phyloP scores from a whole-genome alignment of 2,888 invertebrate species.

The Agrochola litura region DNA sequence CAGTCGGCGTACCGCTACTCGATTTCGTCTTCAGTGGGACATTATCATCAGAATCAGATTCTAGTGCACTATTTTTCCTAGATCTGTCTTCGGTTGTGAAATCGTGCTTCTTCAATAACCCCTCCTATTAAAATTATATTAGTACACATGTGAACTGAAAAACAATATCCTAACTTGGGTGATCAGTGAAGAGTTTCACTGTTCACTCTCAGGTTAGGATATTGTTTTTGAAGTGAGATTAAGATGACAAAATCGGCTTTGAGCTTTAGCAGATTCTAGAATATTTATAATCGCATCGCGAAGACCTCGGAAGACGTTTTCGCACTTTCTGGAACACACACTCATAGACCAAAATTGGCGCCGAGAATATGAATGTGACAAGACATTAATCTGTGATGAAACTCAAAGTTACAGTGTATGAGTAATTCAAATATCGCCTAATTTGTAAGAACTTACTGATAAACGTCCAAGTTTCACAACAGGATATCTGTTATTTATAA shows the following conservation, averaged over 20 bases:
- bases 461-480: constrained; percentile 88
- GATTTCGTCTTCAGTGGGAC: constrained; percentile 85
- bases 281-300: not conserved
- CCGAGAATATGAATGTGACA: not conserved
- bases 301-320: not conserved
- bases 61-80: constrained; percentile 85
- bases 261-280: not conserved
- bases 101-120: constrained; percentile 87
- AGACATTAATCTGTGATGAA: not conserved
- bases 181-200: not conserved
- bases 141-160: not conserved
- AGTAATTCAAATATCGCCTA: not conserved
- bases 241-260: not conserved
- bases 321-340: not conserved
- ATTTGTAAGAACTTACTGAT: constrained; percentile 79
- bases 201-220: not conserved
- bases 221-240: constrained; percentile 2
- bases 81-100: constrained; percentile 80
- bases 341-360: not conserved
- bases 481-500: constrained; percentile 83
- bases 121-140: constrained; percentile 77
- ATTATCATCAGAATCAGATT: constrained; percentile 89
- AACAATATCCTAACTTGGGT: not conserved
- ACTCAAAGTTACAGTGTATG: not conserved
- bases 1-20: constrained; percentile 75